Evolutionary conservation across 1,140 invertebrate species (phyloP).

Genomic region (Zaprionus davidi): DNA sequence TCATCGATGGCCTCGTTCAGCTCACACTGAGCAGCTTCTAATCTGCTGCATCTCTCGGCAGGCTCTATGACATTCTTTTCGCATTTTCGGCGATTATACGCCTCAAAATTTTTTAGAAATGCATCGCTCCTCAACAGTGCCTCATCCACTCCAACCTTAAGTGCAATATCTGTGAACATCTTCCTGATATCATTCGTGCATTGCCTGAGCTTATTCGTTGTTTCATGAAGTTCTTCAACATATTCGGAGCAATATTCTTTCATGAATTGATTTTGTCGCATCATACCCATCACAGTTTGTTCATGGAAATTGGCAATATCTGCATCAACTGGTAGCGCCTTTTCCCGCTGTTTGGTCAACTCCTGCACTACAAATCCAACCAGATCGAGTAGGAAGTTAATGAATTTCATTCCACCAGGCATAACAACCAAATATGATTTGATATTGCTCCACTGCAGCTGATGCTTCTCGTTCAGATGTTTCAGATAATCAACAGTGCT

Average conservation of each 20-base stretch:
- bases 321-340: constrained; percentile 33
- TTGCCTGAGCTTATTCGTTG: constrained; percentile 23
- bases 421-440: constrained; percentile 80
- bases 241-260: constrained; percentile 71
- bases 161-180: constrained; percentile 32
- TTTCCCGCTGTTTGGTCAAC: constrained; percentile 65
- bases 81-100: constrained; percentile 37
- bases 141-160: constrained; percentile 32
- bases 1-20: constrained; percentile 64
- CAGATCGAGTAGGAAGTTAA: constrained; percentile 72
- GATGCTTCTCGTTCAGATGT: constrained; percentile 75
- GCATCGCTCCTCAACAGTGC: constrained; percentile 36
- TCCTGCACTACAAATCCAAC: constrained; percentile 70
- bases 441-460: constrained; percentile 70
- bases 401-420: constrained; percentile 82
- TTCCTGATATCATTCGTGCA: constrained; percentile 32
- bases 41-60: background rate
- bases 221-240: constrained; percentile 46
- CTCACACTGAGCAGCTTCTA: constrained; percentile 44
- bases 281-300: constrained; percentile 50
- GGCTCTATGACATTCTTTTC: constrained; percentile 31
- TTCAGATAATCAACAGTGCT: constrained; percentile 77
- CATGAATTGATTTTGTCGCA: constrained; percentile 46
- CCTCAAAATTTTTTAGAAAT: constrained; percentile 59
- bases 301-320: constrained; percentile 15